Conservation (phyloP, 2,113 vertebrate species). For the Poeciliopsis occidentalis region DNA sequence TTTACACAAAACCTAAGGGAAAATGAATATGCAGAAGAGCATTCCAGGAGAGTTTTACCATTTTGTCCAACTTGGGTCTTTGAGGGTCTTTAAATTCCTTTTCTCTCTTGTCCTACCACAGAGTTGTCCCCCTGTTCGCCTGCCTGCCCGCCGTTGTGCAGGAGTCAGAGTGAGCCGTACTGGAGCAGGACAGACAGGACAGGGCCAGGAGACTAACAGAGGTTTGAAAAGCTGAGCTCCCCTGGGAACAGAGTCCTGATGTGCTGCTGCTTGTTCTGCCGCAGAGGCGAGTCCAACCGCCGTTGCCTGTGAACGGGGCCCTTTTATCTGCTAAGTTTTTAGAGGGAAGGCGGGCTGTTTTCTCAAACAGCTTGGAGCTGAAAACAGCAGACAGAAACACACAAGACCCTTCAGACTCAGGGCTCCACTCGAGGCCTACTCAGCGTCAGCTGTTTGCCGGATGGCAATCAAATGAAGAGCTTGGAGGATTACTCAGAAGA, state of each 20-base stretch:
- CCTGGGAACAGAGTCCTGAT: slow-evolving; percentile 66
- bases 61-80: slow-evolving; percentile 61
- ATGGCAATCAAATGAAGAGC: slow-evolving; percentile 88
- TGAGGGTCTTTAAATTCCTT: slow-evolving; percentile 31
- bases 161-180: slow-evolving; percentile 69
- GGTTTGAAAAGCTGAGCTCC: slow-evolving; percentile 64
- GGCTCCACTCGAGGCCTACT: slow-evolving; percentile 82
- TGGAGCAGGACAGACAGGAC: slow-evolving; percentile 60
- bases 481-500: slow-evolving; percentile 80
- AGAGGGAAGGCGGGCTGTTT: slow-evolving; percentile 64
- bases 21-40: slow-evolving; percentile 57
- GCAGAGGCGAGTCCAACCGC: slow-evolving; percentile 56
- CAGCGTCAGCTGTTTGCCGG: slow-evolving; percentile 85
- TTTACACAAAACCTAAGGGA: slow-evolving; percentile 48
- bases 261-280: slow-evolving; percentile 66
- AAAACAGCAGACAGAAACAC: slow-evolving; percentile 82
- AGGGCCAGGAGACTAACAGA: slow-evolving; percentile 62
- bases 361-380: slow-evolving; percentile 69
- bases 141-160: slow-evolving; percentile 32
- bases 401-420: slow-evolving; percentile 82
- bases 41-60: slow-evolving; percentile 66
- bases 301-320: slow-evolving; percentile 62
- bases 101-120: slow-evolving; percentile 41
- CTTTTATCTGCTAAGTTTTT: slow-evolving; percentile 78
- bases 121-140: slow-evolving; percentile 34